A percentile compares a stretch with the other conserved stretches of the same genome.
phyloP scores from a whole-genome alignment of 2,113 vertebrate genomes.

The Gambusia affinis region DNA sequence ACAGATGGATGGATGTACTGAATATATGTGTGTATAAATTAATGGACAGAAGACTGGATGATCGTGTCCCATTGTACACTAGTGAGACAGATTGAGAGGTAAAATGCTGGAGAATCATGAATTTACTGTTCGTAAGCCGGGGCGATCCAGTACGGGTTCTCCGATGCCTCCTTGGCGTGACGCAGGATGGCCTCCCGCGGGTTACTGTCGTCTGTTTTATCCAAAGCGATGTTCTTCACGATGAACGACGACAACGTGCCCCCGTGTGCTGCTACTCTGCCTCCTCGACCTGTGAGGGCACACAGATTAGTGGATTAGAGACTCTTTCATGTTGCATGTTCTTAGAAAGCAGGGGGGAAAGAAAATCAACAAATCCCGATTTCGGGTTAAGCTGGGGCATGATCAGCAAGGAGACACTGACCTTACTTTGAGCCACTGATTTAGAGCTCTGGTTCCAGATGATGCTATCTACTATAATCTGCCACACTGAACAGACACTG shows the following conservation, averaged over 20 bases:
- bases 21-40: no score
- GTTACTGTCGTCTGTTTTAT: slow-evolving; percentile 97
- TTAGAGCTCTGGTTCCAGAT: background rate
- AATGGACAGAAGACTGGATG: background rate
- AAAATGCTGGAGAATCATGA: background rate
- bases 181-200: slow-evolving; percentile 95
- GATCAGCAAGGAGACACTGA: background rate
- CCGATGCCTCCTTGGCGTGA: slow-evolving; percentile 90
- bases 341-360: background rate
- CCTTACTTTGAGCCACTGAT: background rate
- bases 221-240: slow-evolving; percentile 98
- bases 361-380: background rate
- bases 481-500: background rate
- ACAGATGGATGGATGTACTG: no score
- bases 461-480: slow-evolving; percentile 3
- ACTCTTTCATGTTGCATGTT: background rate
- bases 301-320: background rate
- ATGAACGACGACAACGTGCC: slow-evolving; percentile 96
- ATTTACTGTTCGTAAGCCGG: slow-evolving; percentile 90
- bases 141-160: slow-evolving; percentile 95
- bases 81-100: background rate
- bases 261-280: slow-evolving; percentile 93
- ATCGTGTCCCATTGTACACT: no score
- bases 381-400: no score
- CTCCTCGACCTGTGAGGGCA: slow-evolving; percentile 86